Conservation (phyloP, 2,113 vertebrate genomes). For the Stigmatopora argus region DNA sequence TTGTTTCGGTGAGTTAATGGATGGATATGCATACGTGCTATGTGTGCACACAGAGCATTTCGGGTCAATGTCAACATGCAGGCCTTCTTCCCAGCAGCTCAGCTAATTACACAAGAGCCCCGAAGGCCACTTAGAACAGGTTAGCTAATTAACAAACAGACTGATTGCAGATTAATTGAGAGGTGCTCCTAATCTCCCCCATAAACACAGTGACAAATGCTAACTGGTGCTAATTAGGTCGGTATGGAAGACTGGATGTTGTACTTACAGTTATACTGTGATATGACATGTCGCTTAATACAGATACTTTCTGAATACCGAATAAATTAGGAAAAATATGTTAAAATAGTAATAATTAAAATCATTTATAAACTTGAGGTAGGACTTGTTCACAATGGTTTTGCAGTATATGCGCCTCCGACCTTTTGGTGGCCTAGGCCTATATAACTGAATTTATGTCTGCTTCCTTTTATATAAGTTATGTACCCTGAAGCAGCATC, state of each 20-base stretch:
- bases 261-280: conserved; percentile 54
- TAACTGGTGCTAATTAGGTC: conserved; percentile 64
- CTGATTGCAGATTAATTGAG: conserved; percentile 73
- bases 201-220: conserved; percentile 66
- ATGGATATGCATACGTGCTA: conserved; percentile 6
- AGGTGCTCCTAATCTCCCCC: conserved; percentile 71
- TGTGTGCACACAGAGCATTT: conserved; percentile 22
- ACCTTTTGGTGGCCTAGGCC: conserved; percentile 1
- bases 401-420: conserved; percentile 5
- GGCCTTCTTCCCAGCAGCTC: conserved; percentile 58
- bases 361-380: not conserved
- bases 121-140: conserved; percentile 69
- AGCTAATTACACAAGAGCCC: conserved; percentile 72
- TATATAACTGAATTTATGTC: conserved; percentile 9
- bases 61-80: conserved; percentile 66
- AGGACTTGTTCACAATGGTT: conserved; percentile 2
- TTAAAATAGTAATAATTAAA: not conserved
- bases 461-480: conserved; percentile 12
- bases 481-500: conserved; percentile 45
- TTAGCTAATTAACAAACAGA: conserved; percentile 72
- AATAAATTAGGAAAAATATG: not conserved
- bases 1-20: conserved; percentile 19
- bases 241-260: conserved; percentile 48
- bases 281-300: conserved; percentile 32
- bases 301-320: conserved; percentile 24